phyloP scores from a whole-genome alignment of 2,888 invertebrate species.

The Disparrhopalites patrizii region DNA sequence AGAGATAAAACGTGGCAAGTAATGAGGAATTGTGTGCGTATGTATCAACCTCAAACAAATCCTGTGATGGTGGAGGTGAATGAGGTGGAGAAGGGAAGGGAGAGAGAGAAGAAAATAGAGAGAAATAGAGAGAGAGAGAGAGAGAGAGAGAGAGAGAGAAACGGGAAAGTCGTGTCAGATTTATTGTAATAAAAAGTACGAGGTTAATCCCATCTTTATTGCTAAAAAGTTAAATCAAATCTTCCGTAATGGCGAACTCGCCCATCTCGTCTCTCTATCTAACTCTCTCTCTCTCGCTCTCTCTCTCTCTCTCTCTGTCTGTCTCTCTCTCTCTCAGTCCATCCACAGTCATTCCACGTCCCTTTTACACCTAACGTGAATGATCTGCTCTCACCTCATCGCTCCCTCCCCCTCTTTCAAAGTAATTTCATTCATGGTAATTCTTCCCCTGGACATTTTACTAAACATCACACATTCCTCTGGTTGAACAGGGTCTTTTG shows the following conservation, averaged over 20 bases:
- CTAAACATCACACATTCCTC: no score
- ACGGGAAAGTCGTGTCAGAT: slow-evolving; percentile 18
- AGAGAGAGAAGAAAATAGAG: neutral
- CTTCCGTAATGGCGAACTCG: slow-evolving; percentile 11
- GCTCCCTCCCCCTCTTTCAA: no score
- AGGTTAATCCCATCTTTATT: slow-evolving; percentile 25
- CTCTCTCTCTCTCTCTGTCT: no score
- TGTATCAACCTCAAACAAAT: no score
- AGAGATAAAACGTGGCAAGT: neutral
- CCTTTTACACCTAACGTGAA: neutral
- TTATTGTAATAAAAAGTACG: slow-evolving; percentile 8
- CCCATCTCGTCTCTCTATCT: slow-evolving; percentile 1
- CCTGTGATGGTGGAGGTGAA: neutral
- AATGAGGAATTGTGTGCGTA: neutral
- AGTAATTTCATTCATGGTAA: no score
- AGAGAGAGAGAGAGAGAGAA: neutral
- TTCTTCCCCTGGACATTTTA: no score
- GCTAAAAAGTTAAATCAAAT: slow-evolving; percentile 12
- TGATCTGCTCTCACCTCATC: no score
- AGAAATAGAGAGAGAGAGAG: no score
- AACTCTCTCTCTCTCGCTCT: neutral
- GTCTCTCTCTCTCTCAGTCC: no score
- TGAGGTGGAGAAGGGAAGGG: neutral
- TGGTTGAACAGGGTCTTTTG: no score
- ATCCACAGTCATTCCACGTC: no score